These are phyloP conservation scores for Mythimna pallens DNA, from an alignment of 2,888 invertebrate species.

Conservation along the genomic window DNA sequence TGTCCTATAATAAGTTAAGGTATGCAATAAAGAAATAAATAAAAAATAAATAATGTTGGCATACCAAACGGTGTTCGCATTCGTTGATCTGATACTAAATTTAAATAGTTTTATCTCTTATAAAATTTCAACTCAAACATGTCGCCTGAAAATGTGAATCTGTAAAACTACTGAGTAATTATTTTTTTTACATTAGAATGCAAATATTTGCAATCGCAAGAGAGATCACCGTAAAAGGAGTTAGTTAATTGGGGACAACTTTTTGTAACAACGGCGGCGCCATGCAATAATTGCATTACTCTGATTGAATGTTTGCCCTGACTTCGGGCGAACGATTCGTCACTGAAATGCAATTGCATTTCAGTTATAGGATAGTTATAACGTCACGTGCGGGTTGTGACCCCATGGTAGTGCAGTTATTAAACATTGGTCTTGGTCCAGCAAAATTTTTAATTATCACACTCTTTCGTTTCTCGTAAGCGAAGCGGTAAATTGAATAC, in stretches of 20 bases:
- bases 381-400: conserved; percentile 15
- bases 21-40: no score
- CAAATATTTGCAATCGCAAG: neutral
- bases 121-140: neutral
- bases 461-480: neutral
- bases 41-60: neutral
- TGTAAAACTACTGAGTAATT: neutral
- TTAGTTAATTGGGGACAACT: conserved; percentile 9
- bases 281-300: conserved; percentile 52
- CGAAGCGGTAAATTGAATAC: neutral
- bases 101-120: neutral
- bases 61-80: neutral
- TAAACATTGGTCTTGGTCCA: neutral
- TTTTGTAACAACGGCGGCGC: conserved; percentile 17
- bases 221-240: neutral
- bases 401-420: neutral
- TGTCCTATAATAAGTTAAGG: no score
- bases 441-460: neutral
- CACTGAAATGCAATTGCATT: conserved; percentile 51
- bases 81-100: neutral
- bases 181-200: neutral
- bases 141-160: neutral
- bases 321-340: conserved; percentile 33
- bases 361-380: conserved; percentile 6
- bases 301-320: conserved; percentile 62